Percentiles rank a stretch among this genome's conserved stretches.
Conservation (phyloP, 2,888 invertebrate genomes). For the Caenorhabditis sp. region DNA sequence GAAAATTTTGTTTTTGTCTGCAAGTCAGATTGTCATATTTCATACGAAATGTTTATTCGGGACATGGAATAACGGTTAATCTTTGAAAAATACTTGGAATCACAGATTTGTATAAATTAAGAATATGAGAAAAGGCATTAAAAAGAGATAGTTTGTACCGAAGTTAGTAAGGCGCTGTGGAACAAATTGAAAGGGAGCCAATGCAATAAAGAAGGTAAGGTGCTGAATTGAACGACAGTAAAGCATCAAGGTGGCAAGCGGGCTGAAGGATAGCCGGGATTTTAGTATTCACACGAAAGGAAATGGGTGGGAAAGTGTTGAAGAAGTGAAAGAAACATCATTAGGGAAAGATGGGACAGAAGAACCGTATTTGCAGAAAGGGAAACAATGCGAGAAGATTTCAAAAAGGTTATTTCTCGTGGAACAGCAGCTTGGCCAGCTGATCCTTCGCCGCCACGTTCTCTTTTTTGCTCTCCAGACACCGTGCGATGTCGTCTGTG, state of each 20-base stretch:
- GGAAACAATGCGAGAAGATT: background rate
- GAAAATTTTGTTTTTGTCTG: too few relatives aligned
- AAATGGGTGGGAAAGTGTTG: conserved; percentile 1
- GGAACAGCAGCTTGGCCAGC: conserved; percentile 72
- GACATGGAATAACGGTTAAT: conserved; percentile 8
- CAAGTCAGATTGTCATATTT: too few relatives aligned
- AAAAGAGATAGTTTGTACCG: conserved; percentile 44
- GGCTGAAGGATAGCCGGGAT: conserved; percentile 40
- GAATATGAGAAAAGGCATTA: background rate
- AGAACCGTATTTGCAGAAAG: conserved; percentile 47
- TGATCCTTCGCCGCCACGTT: conserved; percentile 76
- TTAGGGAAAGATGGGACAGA: background rate
- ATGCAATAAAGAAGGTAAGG: background rate
- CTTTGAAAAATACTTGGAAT: conserved; percentile 7
- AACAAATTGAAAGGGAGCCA: conserved; percentile 35
- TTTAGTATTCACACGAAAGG: conserved; percentile 33
- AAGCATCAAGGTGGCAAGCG: conserved; percentile 43
- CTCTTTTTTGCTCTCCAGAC: conserved; percentile 69
- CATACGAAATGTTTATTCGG: conserved; percentile 7
- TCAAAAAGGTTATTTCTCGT: conserved; percentile 50
- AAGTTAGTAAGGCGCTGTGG: conserved; percentile 34
- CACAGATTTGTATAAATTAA: conserved; percentile 33
- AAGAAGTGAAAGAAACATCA: conserved; percentile 21
- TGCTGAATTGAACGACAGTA: background rate
- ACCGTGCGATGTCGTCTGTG: conserved; percentile 70